Evolutionary conservation across 2,888 invertebrate species (phyloP).

Genomic region (Nemurella pictetii): DNA sequence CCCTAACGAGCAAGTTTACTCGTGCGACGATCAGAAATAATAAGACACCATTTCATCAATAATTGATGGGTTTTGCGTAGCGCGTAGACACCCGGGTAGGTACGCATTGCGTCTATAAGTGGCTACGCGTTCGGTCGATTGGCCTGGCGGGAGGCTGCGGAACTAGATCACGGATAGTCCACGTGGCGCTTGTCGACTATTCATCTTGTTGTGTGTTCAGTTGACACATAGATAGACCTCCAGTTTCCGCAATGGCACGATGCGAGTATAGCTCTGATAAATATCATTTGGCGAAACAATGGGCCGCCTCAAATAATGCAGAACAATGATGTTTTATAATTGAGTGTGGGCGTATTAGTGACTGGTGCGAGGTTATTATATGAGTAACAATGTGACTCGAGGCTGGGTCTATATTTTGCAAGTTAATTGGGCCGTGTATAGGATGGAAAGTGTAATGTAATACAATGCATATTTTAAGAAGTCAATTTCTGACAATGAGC

Average conservation of each 20-base stretch:
- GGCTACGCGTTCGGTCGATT: constrained; percentile 8
- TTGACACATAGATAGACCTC: background rate
- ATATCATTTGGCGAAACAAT: background rate
- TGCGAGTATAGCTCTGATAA: background rate
- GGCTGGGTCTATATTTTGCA: background rate
- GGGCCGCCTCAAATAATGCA: background rate
- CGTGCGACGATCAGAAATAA: background rate
- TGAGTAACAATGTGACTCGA: background rate
- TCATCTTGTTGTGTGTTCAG: background rate
- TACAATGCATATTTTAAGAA: background rate
- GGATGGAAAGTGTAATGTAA: background rate
- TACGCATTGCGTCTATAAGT: constrained; percentile 6
- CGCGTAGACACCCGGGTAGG: background rate
- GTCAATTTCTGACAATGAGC: background rate
- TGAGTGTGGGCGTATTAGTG: background rate
- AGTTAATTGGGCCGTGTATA: background rate
- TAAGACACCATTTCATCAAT: background rate
- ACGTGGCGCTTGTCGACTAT: background rate
- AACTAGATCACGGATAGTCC: constrained; percentile 10
- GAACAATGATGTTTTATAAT: background rate
- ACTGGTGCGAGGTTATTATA: background rate
- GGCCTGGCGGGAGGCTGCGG: background rate
- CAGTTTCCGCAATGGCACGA: background rate
- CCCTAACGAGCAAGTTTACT: background rate
- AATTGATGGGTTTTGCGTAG: constrained; percentile 11